These are phyloP conservation scores for Pandemis corylana DNA, from an alignment of 2,888 invertebrate species.

Conservation along the genomic window DNA sequence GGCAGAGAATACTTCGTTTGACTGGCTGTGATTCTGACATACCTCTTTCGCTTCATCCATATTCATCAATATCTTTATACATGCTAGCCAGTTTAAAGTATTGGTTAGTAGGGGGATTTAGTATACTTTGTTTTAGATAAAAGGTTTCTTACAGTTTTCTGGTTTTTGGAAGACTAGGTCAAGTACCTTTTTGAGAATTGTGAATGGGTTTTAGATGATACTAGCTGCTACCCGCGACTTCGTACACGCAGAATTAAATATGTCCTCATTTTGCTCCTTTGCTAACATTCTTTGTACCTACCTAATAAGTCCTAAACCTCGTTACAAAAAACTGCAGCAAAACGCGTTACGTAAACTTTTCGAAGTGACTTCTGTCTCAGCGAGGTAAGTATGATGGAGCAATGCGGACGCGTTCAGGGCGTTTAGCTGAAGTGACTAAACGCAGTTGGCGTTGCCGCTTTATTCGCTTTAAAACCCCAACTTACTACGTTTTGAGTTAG, in stretches of 20 bases:
- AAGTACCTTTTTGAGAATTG: too few relatives aligned
- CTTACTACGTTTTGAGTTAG: neutral
- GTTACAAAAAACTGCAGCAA: neutral
- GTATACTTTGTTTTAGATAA: neutral
- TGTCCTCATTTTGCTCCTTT: too few relatives aligned
- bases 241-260: too few relatives aligned
- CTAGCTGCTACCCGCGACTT: too few relatives aligned
- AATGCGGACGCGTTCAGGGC: slow-evolving; percentile 69
- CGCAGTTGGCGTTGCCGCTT: slow-evolving; percentile 25
- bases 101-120: too few relatives aligned
- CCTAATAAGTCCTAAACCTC: neutral
- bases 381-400: slow-evolving; percentile 63
- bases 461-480: slow-evolving; percentile 16
- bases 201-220: too few relatives aligned
- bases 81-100: too few relatives aligned
- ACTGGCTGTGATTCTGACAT: too few relatives aligned
- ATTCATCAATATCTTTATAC: too few relatives aligned
- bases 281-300: neutral
- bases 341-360: neutral
- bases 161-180: neutral
- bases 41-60: too few relatives aligned
- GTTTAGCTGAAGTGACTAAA: slow-evolving; percentile 58
- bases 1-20: too few relatives aligned
- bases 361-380: slow-evolving; percentile 3
- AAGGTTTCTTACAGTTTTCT: neutral